Conservation (phyloP, 2,888 invertebrate species). For the Camptogramma bilineatum region DNA sequence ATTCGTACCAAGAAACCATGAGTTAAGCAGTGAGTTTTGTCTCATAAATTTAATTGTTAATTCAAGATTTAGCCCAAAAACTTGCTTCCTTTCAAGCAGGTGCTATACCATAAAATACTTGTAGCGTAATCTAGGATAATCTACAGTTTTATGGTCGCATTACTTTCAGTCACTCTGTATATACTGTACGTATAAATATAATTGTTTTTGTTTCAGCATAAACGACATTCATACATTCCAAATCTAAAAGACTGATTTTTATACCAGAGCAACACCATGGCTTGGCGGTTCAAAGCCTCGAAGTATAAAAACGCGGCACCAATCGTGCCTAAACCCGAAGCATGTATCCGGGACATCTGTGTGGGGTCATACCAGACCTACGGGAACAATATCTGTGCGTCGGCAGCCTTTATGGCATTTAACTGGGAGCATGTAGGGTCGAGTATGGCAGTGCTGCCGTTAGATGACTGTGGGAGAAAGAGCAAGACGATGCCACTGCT, state of each 20-base stretch:
- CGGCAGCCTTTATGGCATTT: slow-evolving; percentile 97
- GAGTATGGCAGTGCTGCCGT: slow-evolving; percentile 94
- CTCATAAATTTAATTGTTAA: slow-evolving; percentile 4
- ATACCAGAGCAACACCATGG: slow-evolving; percentile 86
- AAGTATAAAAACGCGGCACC: slow-evolving; percentile 99
- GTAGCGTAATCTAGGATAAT: neutral
- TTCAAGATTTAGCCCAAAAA: neutral
- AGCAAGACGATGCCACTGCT: slow-evolving; percentile 94
- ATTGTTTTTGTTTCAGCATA: slow-evolving; percentile 56
- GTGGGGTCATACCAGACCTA: slow-evolving; percentile 97
- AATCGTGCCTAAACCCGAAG: slow-evolving; percentile 97
- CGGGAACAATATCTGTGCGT: slow-evolving; percentile 97
- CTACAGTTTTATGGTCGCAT: neutral
- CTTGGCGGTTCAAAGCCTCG: slow-evolving; percentile 98
- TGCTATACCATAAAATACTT: slow-evolving; percentile 2
- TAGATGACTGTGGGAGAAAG: slow-evolving; percentile 95
- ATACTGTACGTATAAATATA: neutral
- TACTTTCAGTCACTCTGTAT: slow-evolving; percentile 3
- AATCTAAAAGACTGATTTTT: slow-evolving; percentile 76
- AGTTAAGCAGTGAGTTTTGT: slow-evolving; percentile 6
- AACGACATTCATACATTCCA: slow-evolving; percentile 71
- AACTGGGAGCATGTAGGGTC: slow-evolving; percentile 97
- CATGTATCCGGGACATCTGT: slow-evolving; percentile 94
- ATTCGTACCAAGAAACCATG: neutral
- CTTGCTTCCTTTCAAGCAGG: neutral